A percentile compares a stretch with the other conserved stretches of the same genome.
phyloP scores from a whole-genome alignment of 1,140 invertebrate genomes.

The Diprion similis region DNA sequence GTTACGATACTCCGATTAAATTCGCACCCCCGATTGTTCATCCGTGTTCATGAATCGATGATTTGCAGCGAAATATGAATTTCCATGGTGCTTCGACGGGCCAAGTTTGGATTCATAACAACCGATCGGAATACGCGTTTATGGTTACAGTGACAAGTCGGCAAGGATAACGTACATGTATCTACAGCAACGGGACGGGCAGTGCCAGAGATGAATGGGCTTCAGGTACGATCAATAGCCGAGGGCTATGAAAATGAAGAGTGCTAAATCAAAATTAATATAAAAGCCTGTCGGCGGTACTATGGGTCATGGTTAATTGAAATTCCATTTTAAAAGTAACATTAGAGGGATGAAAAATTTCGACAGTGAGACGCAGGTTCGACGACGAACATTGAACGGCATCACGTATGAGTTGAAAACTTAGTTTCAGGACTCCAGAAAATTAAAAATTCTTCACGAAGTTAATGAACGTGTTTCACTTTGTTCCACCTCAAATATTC shows the following conservation, averaged over 20 bases:
- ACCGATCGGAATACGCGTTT: not conserved
- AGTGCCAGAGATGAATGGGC: not conserved
- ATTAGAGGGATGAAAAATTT: not conserved
- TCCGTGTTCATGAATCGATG: not conserved
- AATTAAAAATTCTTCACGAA: too few relatives aligned
- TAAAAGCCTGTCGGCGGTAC: not conserved
- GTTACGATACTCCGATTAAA: not conserved
- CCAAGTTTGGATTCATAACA: not conserved
- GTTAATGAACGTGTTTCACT: too few relatives aligned
- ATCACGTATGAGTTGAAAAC: too few relatives aligned
- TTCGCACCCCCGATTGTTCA: not conserved
- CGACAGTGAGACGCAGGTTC: too few relatives aligned
- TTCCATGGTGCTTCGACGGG: not conserved
- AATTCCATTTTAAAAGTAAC: not conserved
- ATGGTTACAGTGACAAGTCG: conserved; percentile 3
- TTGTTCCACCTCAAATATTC: too few relatives aligned
- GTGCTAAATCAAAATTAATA: conserved; percentile 6
- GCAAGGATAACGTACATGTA: not conserved
- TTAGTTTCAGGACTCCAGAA: too few relatives aligned
- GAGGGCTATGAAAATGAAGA: not conserved
- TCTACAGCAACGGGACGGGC: too few relatives aligned
- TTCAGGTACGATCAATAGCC: not conserved
- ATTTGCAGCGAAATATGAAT: not conserved
- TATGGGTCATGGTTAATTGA: not conserved
- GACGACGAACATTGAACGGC: too few relatives aligned